Evolutionary conservation across 2,113 vertebrate species (phyloP), one percentile per base, ranked within the genome.

Genomic region (Saccopteryx leptura): DNA sequence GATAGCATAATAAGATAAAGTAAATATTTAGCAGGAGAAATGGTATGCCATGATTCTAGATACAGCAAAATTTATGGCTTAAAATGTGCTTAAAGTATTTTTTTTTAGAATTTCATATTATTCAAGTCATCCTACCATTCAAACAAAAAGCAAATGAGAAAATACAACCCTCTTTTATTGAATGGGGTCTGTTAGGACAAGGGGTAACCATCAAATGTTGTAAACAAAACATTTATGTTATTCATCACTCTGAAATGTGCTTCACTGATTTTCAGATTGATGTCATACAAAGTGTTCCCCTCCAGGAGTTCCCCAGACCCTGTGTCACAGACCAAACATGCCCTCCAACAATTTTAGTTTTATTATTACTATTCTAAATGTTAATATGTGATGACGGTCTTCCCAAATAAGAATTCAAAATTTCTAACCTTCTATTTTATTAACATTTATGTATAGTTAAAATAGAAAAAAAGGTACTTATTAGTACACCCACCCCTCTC

Each of bases 111-210:
- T 93, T 92, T 92, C 66, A 92, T 19, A n/a, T 85, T 84, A 80
- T 63, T 97, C 50, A 92, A 63, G n/a, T 31, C 23, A 92, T 84
- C 7, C 23, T 72, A 7, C 2, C 92, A 78, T 90, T 93, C 28
- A 65, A 88, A 89, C 24, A 31, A 86, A 92, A 79, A 82, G 13
- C 50, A 94, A 91, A 75, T 81, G 33, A 82, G 80, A 96, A 93
- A 91, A 81, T 5, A 63, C 19, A 71, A 58, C 31, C 17, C 19
- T 71, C 52, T 80, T 96, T 60, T 17, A 71, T 9, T 28, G 28
- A 81, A 9, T 54, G 54, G 31, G 4, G 4, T 61, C 82, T 91
- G 46, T 82, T 68, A 8, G 19, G 6, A 82, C 4, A 9, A 92
- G 3, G 9, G 8, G 2, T 78, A n/a, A 15, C 75, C 50, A 91